phyloP scores from a whole-genome alignment of 2,888 invertebrate species.

The Meiosimyza decipiens region DNA sequence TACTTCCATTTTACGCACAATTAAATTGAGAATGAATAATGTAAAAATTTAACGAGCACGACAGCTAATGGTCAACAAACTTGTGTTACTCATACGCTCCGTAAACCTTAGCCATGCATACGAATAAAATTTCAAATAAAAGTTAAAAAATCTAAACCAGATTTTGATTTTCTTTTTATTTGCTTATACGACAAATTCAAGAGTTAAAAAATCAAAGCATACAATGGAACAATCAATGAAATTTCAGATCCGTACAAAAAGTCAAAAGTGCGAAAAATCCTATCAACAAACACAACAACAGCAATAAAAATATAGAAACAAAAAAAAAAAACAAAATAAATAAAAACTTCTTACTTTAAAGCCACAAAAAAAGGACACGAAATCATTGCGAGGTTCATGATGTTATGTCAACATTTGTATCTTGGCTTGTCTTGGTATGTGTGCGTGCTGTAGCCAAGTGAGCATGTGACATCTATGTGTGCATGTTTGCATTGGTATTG shows the following conservation, averaged over 20 bases:
- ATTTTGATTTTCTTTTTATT: too few relatives aligned
- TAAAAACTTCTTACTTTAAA: neutral
- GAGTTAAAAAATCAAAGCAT: too few relatives aligned
- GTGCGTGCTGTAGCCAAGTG: neutral
- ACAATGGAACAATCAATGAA: too few relatives aligned
- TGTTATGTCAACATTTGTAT: neutral
- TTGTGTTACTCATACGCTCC: constrained; percentile 1
- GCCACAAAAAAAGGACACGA: constrained; percentile 9
- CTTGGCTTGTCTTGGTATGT: neutral
- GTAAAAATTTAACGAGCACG: too few relatives aligned
- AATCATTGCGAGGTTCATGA: constrained; percentile 10
- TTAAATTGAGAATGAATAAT: too few relatives aligned
- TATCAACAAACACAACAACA: neutral
- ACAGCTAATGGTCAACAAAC: neutral
- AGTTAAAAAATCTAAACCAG: too few relatives aligned
- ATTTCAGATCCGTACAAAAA: too few relatives aligned
- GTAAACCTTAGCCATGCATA: neutral
- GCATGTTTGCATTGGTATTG: too few relatives aligned
- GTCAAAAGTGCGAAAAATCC: too few relatives aligned
- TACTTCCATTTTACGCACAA: too few relatives aligned
- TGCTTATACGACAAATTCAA: too few relatives aligned
- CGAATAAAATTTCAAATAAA: neutral
- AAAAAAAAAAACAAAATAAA: neutral
- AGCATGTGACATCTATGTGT: neutral
- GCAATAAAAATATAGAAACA: neutral